Base-by-base conservation (phyloP, 2,888 invertebrate genomes). In the Caenorhabditis sp. region DNA sequence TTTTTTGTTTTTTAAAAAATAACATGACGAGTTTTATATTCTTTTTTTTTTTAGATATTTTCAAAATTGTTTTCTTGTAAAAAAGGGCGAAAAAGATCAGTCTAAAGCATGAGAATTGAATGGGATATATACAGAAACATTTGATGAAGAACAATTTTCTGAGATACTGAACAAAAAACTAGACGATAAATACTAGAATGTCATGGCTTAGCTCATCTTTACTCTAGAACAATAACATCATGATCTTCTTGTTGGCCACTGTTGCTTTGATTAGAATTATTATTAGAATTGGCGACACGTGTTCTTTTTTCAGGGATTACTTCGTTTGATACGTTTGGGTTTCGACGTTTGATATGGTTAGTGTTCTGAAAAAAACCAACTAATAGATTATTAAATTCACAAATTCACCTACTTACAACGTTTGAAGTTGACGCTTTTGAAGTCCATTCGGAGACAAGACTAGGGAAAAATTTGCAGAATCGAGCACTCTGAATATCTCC, bases 401-500 rank as follows among this genome's bases (percentile, higher is more conserved):
- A 19, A 3, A 23, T 51, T 51, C 21, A 51, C 51, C 51, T 12
- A 19, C 51, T 10, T 51, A 24, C 55, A 26, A 26, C 17, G 27
- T 6, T 55, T 1, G 55, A n/a, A 24, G 55, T 26, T 17, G 26
- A 14, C 26, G 26, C 1, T 55, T 26, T 19, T 1, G 24, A 17
- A 58, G 21, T 50, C 62, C 54, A 59, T n/a, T 59, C 59, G 10
- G 36, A 21, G 10, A 55, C 54, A 49, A 55, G 59, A 17, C 24
- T 31, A 19, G 27, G 66, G 43, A 63, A 63, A 36, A 57, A 24
- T 17, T 55, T 43, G 6, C 17, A 8, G 21, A 63, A 73, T 19
- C 62, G 57, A 4, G 60, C 62, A 50, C 69, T 58, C 76, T 76
- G 63, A 53, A 75, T n/a, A n/a, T n/a, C n/a, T n/a, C n/a, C n/a